A percentile compares a stretch with the other conserved stretches of the same genome.
Conservation (phyloP, 37 sponge, comb jelly and placozoan genomes). For the Cliona cf. orientalis region DNA sequence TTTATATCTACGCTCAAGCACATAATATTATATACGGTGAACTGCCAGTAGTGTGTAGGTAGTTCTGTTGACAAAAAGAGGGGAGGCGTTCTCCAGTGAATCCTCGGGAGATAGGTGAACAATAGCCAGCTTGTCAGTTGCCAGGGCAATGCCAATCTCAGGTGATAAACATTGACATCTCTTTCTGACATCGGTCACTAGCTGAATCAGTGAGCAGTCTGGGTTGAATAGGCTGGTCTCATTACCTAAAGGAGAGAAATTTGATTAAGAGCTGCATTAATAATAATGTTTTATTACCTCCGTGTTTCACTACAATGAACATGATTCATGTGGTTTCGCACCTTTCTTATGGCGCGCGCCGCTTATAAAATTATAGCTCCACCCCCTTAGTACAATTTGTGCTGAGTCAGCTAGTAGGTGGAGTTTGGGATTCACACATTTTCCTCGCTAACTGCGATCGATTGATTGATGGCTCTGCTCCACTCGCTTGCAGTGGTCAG, state of each 20-base stretch:
- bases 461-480: slow-evolving; percentile 15
- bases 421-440: no score
- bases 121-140: no score
- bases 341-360: neutral
- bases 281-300: slow-evolving; percentile 46
- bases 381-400: neutral
- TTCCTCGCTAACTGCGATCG: no score
- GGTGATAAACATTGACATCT: slow-evolving; percentile 57
- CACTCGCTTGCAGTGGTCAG: slow-evolving; percentile 40
- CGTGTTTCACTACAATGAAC: slow-evolving; percentile 70
- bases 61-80: slow-evolving; percentile 51
- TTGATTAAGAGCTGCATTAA: neutral
- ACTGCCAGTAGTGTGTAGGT: slow-evolving; percentile 55
- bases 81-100: slow-evolving; percentile 44
- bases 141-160: no score
- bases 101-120: slow-evolving; percentile 20
- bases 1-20: neutral
- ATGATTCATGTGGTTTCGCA: no score
- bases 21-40: slow-evolving; percentile 36
- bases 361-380: neutral
- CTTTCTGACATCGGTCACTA: slow-evolving; percentile 60
- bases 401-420: no score
- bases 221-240: slow-evolving; percentile 78
- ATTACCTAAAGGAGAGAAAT: slow-evolving; percentile 36
- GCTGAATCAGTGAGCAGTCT: slow-evolving; percentile 55